Evolutionary conservation across 2,113 vertebrate genomes (phyloP), one percentile per base, ranked within the genome.

Genomic region (Phoxinus phoxinus): DNA sequence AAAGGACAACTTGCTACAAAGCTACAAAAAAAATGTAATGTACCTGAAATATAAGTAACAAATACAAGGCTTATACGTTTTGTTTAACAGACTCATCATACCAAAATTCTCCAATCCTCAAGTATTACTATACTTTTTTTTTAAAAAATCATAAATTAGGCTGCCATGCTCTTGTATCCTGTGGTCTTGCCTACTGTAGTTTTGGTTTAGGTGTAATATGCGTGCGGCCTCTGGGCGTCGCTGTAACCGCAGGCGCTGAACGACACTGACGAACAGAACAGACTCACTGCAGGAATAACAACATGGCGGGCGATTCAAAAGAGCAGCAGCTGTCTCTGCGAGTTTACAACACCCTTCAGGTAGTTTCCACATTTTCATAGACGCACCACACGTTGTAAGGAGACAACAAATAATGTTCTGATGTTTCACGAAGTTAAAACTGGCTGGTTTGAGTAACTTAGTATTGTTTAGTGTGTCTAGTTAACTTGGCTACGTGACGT

Each of bases 221-320:
- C 7, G 41, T 6, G 17, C 51, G 30, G 17, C 83, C 73, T 12
- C 59, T 37, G 44, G 10, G 73, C n/a, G 83, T 65, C 83, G 73
- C 83, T 84, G 41, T 61, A 35, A 32, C 27, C 21, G 46, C 23
- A 1, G 11, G 59, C 27, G 19, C 32, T 13, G 41, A 46, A 51
- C 12, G 76, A 58, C 53, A 12, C 53, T 13, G 19, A 1, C 51
- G 19, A 48, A 56, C 27, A 9, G 72, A 56, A 21, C 19, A 9
- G 63, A 37, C 72, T n/a, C 75, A 1, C 46, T 32, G 48, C 76
- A 59, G 76, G 21, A n/a, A 65, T 6, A 48, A 32, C 44, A 77
- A 15, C 73, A 95, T 95, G 94, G 95, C 94, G 93, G 94, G 88
- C 23, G 37, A 65, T 92, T 91, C 86, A 74, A 93, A 86, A 81